phyloP scores from a whole-genome alignment of 2,113 vertebrate species.

The Phylloscopus whistleri region DNA sequence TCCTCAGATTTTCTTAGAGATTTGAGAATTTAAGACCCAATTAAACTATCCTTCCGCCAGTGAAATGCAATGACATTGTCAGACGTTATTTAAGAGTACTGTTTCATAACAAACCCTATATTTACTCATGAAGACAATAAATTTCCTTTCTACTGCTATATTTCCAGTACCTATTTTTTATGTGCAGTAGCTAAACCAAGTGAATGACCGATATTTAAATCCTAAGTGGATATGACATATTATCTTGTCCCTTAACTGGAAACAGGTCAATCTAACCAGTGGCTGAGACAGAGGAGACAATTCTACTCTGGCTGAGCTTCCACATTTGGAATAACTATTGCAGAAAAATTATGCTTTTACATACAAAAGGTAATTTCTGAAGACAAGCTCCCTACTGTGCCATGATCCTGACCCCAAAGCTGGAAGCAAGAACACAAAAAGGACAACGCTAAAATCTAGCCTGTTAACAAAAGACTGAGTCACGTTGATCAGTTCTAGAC shows the following conservation, averaged over 20 bases:
- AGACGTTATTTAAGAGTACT: background rate
- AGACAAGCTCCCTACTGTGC: background rate
- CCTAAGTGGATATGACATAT: conserved; percentile 2
- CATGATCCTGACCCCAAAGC: background rate
- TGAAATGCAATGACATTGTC: background rate
- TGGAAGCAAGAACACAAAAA: background rate
- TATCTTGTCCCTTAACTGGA: conserved; percentile 5
- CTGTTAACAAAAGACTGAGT: background rate
- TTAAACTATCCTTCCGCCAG: background rate
- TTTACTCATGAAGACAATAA: background rate
- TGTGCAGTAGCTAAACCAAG: background rate
- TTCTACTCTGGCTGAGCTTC: conserved; percentile 2
- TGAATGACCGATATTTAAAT: background rate
- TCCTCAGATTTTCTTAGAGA: conserved; percentile 17
- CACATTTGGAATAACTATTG: background rate
- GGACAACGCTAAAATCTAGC: background rate
- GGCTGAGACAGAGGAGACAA: background rate
- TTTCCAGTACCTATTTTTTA: background rate
- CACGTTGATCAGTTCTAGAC: background rate
- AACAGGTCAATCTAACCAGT: background rate
- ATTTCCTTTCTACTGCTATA: background rate
- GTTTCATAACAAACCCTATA: background rate
- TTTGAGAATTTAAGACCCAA: background rate
- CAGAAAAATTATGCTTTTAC: background rate
- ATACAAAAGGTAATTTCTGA: background rate